phyloP scores from a whole-genome alignment of 37 sponge, comb jelly and placozoan species.

The Geodia barretti region DNA sequence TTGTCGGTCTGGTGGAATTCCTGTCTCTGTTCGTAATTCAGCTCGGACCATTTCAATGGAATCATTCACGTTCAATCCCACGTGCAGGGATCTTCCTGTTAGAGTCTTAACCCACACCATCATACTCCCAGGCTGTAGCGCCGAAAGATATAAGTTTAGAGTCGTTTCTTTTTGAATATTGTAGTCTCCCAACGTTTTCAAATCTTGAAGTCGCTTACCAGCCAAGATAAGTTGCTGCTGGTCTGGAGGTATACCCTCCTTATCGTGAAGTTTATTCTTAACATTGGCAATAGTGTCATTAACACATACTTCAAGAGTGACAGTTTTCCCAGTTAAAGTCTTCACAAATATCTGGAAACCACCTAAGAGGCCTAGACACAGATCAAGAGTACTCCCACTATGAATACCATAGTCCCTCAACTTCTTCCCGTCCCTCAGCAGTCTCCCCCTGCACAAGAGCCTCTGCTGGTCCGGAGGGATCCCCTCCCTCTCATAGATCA shows the following conservation, averaged over 20 bases:
- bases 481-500: slow-evolving; percentile 83
- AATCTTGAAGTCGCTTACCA: slow-evolving; percentile 85
- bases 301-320: slow-evolving; percentile 81
- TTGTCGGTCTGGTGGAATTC: slow-evolving; percentile 98
- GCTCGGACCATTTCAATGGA: too few relatives aligned
- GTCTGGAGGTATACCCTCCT: slow-evolving; percentile 86
- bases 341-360: slow-evolving; percentile 82
- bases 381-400: too few relatives aligned
- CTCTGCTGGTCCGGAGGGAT: slow-evolving; percentile 88
- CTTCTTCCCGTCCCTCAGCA: slow-evolving; percentile 82
- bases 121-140: too few relatives aligned
- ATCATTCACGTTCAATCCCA: too few relatives aligned
- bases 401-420: slow-evolving; percentile 85
- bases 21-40: too few relatives aligned
- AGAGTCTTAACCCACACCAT: too few relatives aligned
- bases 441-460: slow-evolving; percentile 80
- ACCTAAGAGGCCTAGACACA: too few relatives aligned
- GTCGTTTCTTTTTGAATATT: slow-evolving; percentile 88
- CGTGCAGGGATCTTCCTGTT: too few relatives aligned
- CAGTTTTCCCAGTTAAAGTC: slow-evolving; percentile 80
- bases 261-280: slow-evolving; percentile 91
- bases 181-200: slow-evolving; percentile 81
- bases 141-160: too few relatives aligned
- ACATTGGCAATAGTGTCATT: slow-evolving; percentile 75
- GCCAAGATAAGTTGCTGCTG: slow-evolving; percentile 86